phyloP scores from a whole-genome alignment of 1,140 invertebrate genomes.

The Diuraphis noxia region DNA sequence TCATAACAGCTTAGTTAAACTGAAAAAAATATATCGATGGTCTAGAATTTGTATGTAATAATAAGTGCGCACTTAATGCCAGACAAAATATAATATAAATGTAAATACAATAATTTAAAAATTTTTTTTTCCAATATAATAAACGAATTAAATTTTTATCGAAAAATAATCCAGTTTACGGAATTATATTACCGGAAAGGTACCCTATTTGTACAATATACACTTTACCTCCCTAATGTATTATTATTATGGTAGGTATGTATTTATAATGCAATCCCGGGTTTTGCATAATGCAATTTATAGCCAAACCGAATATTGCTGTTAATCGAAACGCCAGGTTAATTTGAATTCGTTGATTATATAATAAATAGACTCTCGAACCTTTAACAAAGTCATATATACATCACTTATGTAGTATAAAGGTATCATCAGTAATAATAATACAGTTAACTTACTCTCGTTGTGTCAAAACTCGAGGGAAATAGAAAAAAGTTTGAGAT shows the following conservation, averaged over 20 bases:
- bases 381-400: background rate
- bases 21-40: background rate
- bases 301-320: background rate
- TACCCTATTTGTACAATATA: background rate
- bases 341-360: conserved; percentile 26
- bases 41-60: background rate
- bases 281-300: conserved; percentile 42
- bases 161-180: conserved; percentile 20
- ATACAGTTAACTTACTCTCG: too few relatives aligned
- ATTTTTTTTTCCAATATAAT: background rate
- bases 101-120: background rate
- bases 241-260: conserved; percentile 9
- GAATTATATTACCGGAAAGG: background rate
- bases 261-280: conserved; percentile 16
- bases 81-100: background rate
- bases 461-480: too few relatives aligned
- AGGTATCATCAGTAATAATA: too few relatives aligned
- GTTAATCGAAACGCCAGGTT: conserved; percentile 26
- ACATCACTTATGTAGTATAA: background rate
- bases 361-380: background rate
- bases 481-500: too few relatives aligned
- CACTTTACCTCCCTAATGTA: background rate
- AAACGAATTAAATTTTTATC: conserved; percentile 10
- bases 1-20: too few relatives aligned
- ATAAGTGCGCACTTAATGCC: background rate